Evolutionary conservation across 2,888 invertebrate species (phyloP).

Genomic region (Agrotis puta): DNA sequence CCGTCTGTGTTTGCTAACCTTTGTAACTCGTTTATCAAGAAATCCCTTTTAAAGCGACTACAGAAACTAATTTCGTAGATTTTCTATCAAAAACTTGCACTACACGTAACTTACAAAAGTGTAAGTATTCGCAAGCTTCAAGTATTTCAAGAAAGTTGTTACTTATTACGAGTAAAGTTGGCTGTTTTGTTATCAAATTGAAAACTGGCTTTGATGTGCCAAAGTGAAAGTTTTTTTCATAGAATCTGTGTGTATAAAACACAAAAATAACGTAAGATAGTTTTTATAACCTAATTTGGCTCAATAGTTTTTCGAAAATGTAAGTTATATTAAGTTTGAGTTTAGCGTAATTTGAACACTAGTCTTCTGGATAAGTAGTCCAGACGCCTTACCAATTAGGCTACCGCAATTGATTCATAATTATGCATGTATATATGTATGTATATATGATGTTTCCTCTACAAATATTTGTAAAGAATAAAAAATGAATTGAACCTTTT

Average conservation of each 20-base stretch:
- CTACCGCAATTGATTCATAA: too few relatives aligned
- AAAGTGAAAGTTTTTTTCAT: conserved; percentile 14
- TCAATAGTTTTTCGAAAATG: too few relatives aligned
- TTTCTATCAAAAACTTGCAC: conserved; percentile 28
- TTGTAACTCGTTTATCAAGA: background rate
- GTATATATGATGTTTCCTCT: too few relatives aligned
- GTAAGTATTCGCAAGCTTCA: conserved; percentile 40
- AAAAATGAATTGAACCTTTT: background rate
- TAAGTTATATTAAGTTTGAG: too few relatives aligned
- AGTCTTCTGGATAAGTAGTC: too few relatives aligned
- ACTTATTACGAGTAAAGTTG: conserved; percentile 6
- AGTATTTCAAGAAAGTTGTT: conserved; percentile 38
- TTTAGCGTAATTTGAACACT: too few relatives aligned
- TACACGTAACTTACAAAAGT: conserved; percentile 22
- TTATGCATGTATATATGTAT: too few relatives aligned
- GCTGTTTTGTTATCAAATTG: conserved; percentile 33
- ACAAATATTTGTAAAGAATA: too few relatives aligned
- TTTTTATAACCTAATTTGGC: too few relatives aligned
- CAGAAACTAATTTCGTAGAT: conserved; percentile 44
- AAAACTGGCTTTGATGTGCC: conserved; percentile 45
- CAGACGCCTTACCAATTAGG: too few relatives aligned
- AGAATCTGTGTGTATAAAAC: background rate
- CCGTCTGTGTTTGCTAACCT: background rate
- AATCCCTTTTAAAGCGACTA: conserved; percentile 10
- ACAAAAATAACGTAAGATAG: too few relatives aligned